phyloP scores from a whole-genome alignment of 1,140 invertebrate species.

The Xylocopa sonorina region DNA sequence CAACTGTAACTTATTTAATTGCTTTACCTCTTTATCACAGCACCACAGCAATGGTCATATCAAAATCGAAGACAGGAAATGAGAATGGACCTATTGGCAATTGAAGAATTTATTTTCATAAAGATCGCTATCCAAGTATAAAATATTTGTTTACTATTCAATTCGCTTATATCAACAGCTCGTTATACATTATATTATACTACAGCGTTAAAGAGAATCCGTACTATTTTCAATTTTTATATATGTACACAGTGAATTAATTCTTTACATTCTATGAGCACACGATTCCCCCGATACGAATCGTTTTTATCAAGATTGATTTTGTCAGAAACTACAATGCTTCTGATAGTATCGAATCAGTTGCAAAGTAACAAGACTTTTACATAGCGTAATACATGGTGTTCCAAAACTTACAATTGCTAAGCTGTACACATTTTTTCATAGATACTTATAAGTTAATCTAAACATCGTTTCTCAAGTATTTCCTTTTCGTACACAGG shows the following conservation, averaged over 20 bases:
- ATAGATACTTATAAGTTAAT: slow-evolving; percentile 29
- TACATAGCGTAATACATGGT: not conserved
- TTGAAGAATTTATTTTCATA: slow-evolving; percentile 38
- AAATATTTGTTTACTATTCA: slow-evolving; percentile 1
- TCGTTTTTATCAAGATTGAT: not conserved
- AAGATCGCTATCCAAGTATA: not conserved
- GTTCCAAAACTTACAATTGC: not conserved
- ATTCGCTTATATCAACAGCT: not conserved
- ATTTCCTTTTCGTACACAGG: slow-evolving; percentile 17
- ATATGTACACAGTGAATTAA: not conserved
- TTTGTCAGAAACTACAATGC: not conserved
- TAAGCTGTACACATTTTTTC: slow-evolving; percentile 9
- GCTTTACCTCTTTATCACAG: slow-evolving; percentile 49
- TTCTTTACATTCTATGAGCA: not conserved
- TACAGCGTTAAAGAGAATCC: not conserved
- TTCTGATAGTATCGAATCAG: not conserved
- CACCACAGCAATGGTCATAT: slow-evolving; percentile 41
- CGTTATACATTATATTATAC: not conserved
- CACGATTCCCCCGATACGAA: not conserved
- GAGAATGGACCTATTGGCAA: slow-evolving; percentile 43
- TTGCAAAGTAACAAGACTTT: slow-evolving; percentile 2
- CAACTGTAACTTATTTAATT: not conserved
- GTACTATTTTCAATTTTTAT: not conserved
- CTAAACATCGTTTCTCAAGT: slow-evolving; percentile 13
- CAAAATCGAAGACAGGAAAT: slow-evolving; percentile 40